Percentiles rank a stretch among this genome's conserved stretches.
Evolutionary conservation across 1,140 invertebrate genomes (phyloP).

Genomic region (Pseudomyrmex sp.): DNA sequence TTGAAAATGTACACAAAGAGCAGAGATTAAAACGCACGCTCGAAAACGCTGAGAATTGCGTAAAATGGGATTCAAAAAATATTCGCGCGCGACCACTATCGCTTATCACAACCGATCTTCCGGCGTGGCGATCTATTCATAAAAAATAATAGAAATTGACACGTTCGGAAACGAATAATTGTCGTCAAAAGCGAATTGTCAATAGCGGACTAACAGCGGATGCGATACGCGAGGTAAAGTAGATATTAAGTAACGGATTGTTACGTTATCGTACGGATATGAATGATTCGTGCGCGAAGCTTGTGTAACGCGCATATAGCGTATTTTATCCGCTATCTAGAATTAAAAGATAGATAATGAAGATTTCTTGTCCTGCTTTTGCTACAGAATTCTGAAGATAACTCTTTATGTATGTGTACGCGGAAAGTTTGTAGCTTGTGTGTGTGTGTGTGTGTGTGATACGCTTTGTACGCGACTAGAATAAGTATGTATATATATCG

Average conservation of each 20-base stretch:
- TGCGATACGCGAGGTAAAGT: neutral
- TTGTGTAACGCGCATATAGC: neutral
- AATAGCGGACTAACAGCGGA: neutral
- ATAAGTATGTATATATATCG: conserved; percentile 15
- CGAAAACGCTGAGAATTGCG: neutral
- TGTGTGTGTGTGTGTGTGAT: no score
- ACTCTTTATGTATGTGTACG: neutral
- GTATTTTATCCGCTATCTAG: no score
- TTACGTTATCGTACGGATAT: neutral
- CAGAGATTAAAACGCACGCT: no score
- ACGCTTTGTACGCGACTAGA: neutral
- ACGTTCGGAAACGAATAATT: conserved; percentile 22
- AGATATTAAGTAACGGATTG: conserved; percentile 27
- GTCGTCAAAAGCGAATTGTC: neutral
- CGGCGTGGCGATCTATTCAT: neutral
- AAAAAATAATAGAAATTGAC: neutral
- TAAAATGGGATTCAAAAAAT: neutral
- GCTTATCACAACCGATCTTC: conserved; percentile 12
- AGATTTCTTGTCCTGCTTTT: neutral
- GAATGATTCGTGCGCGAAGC: neutral
- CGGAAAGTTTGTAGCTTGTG: neutral
- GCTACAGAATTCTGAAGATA: neutral
- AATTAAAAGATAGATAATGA: no score
- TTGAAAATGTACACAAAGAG: no score
- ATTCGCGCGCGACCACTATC: neutral